phyloP scores from a whole-genome alignment of 1,140 invertebrate species.

The Cydia amplana region DNA sequence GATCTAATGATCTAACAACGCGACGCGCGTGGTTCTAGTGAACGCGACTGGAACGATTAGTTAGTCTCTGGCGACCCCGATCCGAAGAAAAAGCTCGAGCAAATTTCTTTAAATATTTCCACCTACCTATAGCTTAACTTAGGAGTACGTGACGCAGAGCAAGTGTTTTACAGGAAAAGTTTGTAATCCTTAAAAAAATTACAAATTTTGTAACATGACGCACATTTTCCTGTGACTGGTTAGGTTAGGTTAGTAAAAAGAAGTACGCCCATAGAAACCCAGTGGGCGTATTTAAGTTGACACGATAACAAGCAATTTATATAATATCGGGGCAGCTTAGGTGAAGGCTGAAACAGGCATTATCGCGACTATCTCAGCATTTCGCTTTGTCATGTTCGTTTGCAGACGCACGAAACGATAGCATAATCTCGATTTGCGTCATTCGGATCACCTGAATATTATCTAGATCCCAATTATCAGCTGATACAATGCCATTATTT shows the following conservation, averaged over 20 bases:
- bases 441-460: conserved; percentile 21
- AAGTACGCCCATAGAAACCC: background rate
- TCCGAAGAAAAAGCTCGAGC: too few relatives aligned
- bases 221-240: background rate
- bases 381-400: conserved; percentile 13
- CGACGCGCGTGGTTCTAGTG: too few relatives aligned
- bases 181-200: too few relatives aligned
- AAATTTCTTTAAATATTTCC: too few relatives aligned
- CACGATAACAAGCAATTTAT: background rate
- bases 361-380: background rate
- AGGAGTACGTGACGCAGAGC: too few relatives aligned
- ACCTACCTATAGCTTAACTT: too few relatives aligned
- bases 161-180: too few relatives aligned
- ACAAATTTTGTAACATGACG: too few relatives aligned
- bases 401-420: conserved; percentile 23
- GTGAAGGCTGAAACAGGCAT: conserved; percentile 7
- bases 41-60: too few relatives aligned
- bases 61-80: too few relatives aligned
- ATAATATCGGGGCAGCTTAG: background rate
- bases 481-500: conserved; percentile 51
- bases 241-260: background rate
- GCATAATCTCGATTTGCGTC: conserved; percentile 22
- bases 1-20: too few relatives aligned
- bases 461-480: conserved; percentile 32
- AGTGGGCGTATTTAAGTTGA: background rate